Conservation (phyloP, 2,113 vertebrate genomes). For the Clarias gariepinus region DNA sequence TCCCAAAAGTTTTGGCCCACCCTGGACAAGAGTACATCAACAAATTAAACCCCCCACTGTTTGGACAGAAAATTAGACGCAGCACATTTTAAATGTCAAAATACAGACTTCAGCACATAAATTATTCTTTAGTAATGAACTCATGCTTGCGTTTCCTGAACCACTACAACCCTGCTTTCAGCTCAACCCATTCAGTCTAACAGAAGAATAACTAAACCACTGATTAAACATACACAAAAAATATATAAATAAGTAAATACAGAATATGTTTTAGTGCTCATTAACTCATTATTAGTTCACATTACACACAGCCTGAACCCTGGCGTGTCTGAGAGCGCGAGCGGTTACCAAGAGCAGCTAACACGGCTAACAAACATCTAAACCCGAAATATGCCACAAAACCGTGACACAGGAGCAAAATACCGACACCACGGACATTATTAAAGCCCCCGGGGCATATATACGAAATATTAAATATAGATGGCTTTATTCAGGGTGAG, state of each 20-base stretch:
- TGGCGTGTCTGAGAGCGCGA: too few species aligned
- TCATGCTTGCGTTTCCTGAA: background rate
- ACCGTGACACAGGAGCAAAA: slow-evolving; percentile 30
- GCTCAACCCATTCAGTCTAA: too few species aligned
- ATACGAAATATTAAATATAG: accelerated
- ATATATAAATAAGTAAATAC: too few species aligned
- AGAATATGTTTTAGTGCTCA: too few species aligned
- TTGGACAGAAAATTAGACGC: background rate
- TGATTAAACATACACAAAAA: too few species aligned
- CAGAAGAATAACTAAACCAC: too few species aligned
- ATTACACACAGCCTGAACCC: background rate
- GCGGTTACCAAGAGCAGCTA: background rate
- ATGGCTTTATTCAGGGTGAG: slow-evolving; percentile 52
- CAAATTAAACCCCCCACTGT: too few species aligned
- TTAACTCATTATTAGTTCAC: background rate
- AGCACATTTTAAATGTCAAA: too few species aligned
- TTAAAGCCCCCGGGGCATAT: background rate
- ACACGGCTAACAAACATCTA: background rate
- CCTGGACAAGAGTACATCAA: too few species aligned
- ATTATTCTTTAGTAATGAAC: background rate
- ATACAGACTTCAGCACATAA: too few species aligned
- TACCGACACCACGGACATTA: accelerated
- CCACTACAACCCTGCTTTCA: too few species aligned
- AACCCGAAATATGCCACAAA: background rate
- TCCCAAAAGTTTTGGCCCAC: too few species aligned